A percentile compares a stretch with the other conserved stretches of the same genome.
phyloP scores from a whole-genome alignment of 2,113 vertebrate genomes.

The Triplophysa rosa region DNA sequence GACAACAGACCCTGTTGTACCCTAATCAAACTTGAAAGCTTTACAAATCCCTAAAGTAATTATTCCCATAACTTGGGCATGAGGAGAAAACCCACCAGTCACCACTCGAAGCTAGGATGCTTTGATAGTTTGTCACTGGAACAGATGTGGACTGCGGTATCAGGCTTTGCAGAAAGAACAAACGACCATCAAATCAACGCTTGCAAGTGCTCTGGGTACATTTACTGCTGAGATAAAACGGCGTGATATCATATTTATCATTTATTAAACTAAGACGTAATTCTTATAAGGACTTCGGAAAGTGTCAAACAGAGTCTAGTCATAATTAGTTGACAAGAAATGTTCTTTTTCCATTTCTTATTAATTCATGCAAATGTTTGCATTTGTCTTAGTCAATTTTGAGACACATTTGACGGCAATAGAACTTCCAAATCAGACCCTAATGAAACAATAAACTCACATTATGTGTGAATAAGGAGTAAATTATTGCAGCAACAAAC shows the following conservation, averaged over 20 bases:
- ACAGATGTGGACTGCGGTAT: conserved; percentile 27
- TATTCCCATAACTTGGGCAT: conserved; percentile 7
- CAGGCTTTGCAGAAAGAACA: conserved; percentile 14
- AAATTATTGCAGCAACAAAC: background rate
- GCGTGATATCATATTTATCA: conserved; percentile 21
- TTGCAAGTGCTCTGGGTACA: background rate
- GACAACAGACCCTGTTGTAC: background rate
- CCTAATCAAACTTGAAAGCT: conserved; percentile 3
- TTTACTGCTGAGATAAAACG: background rate
- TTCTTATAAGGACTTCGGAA: conserved; percentile 17
- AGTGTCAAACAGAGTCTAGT: conserved; percentile 4
- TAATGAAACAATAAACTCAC: background rate
- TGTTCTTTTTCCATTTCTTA: background rate
- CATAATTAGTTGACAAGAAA: conserved; percentile 24
- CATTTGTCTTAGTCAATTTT: background rate
- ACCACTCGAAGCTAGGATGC: conserved; percentile 25
- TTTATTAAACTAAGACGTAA: background rate
- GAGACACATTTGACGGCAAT: conserved; percentile 14
- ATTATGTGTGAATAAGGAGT: background rate
- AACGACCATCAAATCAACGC: background rate
- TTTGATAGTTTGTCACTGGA: conserved; percentile 32
- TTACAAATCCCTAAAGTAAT: background rate
- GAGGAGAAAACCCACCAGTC: conserved; percentile 12
- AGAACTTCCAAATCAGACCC: conserved; percentile 13
- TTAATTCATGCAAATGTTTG: conserved; percentile 10